Percentiles rank a stretch among this genome's conserved stretches.
These are phyloP conservation scores for Gonatopus flavifemur DNA, from an alignment of 1,140 invertebrate genomes.

Conservation along the genomic window DNA sequence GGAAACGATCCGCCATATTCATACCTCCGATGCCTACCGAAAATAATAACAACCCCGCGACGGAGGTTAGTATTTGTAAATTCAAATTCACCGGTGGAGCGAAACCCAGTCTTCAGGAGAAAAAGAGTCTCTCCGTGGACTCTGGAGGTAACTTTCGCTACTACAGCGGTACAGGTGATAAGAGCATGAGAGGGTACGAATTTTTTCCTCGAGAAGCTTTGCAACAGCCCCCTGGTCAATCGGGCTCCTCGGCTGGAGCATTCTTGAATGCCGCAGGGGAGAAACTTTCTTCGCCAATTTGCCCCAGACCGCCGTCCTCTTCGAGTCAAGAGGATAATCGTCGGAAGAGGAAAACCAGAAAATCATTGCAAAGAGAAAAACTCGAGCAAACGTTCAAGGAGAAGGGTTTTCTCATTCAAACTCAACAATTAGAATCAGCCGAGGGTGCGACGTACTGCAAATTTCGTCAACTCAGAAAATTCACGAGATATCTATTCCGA, in stretches of 20 bases:
- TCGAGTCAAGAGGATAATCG: conserved; percentile 56
- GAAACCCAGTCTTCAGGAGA: conserved; percentile 83
- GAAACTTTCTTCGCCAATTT: conserved; percentile 53
- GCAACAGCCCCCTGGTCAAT: conserved; percentile 59
- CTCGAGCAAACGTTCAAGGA: conserved; percentile 90
- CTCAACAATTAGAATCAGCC: conserved; percentile 86
- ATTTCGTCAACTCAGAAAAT: conserved; percentile 86
- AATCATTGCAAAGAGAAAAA: conserved; percentile 82
- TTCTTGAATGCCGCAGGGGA: conserved; percentile 61
- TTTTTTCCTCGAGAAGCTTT: conserved; percentile 72
- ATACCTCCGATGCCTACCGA: conserved; percentile 76
- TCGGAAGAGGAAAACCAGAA: conserved; percentile 75
- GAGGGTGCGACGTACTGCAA: conserved; percentile 93
- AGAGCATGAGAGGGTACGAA: conserved; percentile 75
- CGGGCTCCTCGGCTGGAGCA: conserved; percentile 54
- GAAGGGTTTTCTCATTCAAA: conserved; percentile 90
- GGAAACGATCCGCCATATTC: conserved; percentile 79
- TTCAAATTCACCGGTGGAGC: conserved; percentile 90
- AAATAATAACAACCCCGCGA: conserved; percentile 71
- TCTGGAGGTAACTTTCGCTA: conserved; percentile 83
- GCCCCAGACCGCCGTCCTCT: conserved; percentile 32
- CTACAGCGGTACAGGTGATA: conserved; percentile 74
- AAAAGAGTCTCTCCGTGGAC: conserved; percentile 87
- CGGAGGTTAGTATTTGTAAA: conserved; percentile 87
- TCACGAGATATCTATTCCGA: conserved; percentile 86